Conservation (phyloP, 2,113 vertebrate genomes). For the Embiotoca jacksoni region DNA sequence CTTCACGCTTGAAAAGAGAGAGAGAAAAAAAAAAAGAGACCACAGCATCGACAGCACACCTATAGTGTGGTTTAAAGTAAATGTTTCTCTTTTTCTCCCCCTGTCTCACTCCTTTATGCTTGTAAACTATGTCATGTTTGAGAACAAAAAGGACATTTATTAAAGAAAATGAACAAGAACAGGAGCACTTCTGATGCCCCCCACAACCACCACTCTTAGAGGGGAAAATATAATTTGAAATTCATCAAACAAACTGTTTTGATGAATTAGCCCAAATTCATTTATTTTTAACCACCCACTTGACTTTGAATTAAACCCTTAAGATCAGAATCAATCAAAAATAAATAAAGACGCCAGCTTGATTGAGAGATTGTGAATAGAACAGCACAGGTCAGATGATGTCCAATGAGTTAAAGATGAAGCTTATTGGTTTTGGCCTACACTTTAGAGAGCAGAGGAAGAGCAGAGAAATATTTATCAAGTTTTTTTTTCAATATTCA, state of each 20-base stretch:
- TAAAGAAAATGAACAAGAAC: not conserved
- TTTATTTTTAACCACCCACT: no score
- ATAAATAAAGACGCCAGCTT: not conserved
- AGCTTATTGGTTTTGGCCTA: not conserved
- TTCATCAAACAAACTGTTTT: no score
- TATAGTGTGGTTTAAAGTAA: conserved; percentile 73
- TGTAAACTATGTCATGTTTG: conserved; percentile 12
- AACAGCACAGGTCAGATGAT: not conserved
- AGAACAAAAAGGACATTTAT: not conserved
- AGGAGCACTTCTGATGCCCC: not conserved
- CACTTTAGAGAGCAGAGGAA: not conserved
- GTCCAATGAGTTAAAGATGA: not conserved
- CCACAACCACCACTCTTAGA: not conserved
- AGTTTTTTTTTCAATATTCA: not conserved
- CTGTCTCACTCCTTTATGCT: conserved; percentile 26
- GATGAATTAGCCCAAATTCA: no score
- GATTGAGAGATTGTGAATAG: not conserved
- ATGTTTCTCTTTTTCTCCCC: conserved; percentile 30
- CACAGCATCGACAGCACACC: conserved; percentile 64
- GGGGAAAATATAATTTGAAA: not conserved
- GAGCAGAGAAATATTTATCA: not conserved
- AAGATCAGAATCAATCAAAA: not conserved
- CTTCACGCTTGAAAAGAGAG: conserved; percentile 70
- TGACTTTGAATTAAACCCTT: not conserved
- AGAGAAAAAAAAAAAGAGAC: conserved; percentile 59